These are phyloP conservation scores for Hypomecis punctinalis DNA, from an alignment of 2,888 invertebrate species.

Conservation along the genomic window DNA sequence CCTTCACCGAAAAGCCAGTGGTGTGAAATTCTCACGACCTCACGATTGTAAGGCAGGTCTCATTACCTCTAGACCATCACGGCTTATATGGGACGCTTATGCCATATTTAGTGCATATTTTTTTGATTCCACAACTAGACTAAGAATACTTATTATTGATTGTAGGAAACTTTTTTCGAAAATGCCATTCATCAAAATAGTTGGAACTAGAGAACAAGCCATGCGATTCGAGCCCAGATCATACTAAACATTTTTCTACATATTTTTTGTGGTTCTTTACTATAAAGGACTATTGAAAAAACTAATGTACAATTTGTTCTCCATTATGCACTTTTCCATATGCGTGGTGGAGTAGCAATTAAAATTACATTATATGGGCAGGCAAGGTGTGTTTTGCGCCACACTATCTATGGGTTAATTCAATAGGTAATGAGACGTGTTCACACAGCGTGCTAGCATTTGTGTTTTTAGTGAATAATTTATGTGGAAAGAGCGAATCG, in stretches of 20 bases:
- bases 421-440: conserved; percentile 19
- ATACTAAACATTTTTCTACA: neutral
- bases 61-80: no score
- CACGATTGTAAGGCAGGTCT: no score
- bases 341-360: conserved; percentile 47
- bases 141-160: no score
- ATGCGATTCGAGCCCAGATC: neutral
- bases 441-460: conserved; percentile 12
- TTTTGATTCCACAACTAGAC: no score
- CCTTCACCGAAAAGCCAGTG: no score
- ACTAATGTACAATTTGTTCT: conserved; percentile 33
- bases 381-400: conserved; percentile 33
- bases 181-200: no score
- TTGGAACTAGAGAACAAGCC: no score
- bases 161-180: no score
- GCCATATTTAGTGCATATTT: no score
- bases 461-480: conserved; percentile 9
- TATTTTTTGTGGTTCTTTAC: conserved; percentile 3
- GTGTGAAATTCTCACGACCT: no score
- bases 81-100: no score
- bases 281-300: conserved; percentile 17
- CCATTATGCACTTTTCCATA: conserved; percentile 29
- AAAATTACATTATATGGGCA: conserved; percentile 54
- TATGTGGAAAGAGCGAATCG: no score
- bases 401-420: conserved; percentile 9